A percentile compares a stretch with the other conserved stretches of the same genome.
These are phyloP conservation scores for Pseudomyrmex dendroicus DNA, from an alignment of 1,140 invertebrate species.

Conservation along the genomic window DNA sequence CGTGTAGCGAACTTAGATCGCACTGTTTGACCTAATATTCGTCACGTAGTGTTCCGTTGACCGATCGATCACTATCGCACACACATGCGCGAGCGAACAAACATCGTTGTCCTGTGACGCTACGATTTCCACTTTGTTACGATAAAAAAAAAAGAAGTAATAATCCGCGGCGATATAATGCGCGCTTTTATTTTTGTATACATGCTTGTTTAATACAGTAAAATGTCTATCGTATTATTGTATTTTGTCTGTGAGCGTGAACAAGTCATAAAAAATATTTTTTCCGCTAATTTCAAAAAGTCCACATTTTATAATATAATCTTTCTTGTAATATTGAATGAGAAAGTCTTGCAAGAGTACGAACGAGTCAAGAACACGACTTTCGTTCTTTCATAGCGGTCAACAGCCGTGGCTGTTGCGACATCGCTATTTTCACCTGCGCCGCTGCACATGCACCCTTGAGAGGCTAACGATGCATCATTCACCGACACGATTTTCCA, in stretches of 20 bases:
- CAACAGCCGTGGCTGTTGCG: constrained; percentile 39
- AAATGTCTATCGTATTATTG: too few relatives aligned
- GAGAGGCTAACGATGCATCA: constrained; percentile 25
- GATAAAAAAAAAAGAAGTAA: background rate
- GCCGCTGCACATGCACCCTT: constrained; percentile 40
- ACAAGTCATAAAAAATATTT: too few relatives aligned
- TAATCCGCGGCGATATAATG: background rate
- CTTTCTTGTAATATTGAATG: background rate
- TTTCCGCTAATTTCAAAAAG: background rate
- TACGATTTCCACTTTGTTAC: background rate
- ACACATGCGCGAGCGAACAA: constrained; percentile 6
- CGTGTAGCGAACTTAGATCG: constrained; percentile 43
- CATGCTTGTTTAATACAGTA: too few relatives aligned
- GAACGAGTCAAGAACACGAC: constrained; percentile 35
- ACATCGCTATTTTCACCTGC: constrained; percentile 55
- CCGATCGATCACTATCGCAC: constrained; percentile 43
- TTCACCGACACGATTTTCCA: constrained; percentile 25
- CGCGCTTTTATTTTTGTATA: too few relatives aligned
- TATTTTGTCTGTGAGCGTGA: too few relatives aligned
- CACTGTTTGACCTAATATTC: constrained; percentile 49
- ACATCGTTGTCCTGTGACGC: constrained; percentile 1
- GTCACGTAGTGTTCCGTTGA: constrained; percentile 29
- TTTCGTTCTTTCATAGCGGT: constrained; percentile 47
- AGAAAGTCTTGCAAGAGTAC: constrained; percentile 23
- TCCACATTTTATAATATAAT: background rate